Base-by-base conservation (phyloP, 2,888 invertebrate genomes). In the Acanthopleura granulata region DNA sequence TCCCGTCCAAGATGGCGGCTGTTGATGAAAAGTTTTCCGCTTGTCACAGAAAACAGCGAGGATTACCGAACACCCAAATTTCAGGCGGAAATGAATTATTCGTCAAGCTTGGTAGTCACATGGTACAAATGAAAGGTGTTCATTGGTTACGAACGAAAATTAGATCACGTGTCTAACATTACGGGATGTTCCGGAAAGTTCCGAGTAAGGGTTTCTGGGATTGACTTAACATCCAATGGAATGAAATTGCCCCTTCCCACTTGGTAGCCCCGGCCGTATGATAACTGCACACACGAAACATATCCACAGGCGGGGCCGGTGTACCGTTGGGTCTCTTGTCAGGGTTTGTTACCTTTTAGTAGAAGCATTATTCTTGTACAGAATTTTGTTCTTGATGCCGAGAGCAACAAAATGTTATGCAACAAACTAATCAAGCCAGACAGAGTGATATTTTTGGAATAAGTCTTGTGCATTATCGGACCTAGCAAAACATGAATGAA, bases 11-110 rank as follows among this genome's bases (percentile, higher is more conserved):
- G 94, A 96, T 96, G 96, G 96, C 95, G 95, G 95, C 95, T 95
- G 94, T 95, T 95, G 95, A 95, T 95, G 95, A 95, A 94, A 95
- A 95, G 94, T 95, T 95, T 95, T 95, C 95, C 95, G 95, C 95
- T 95, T 95, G 95, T 95, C 95, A 95, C 94, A 94, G 94, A 93
- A 93, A 92, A 92, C 92, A 92, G 81, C 90, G 89, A 86, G 85
- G 80, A 84, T 83, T 85, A 77, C 88, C 89, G 90, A 89, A 83
- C 76, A 77, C 77, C 76, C 82, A 82, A 81, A 81, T 81, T 78
- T 76, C 76, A 80, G 77, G 77, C 86, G 86, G 82, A 86, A 82
- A 83, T 81, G 79, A 84, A 86, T 86, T 88, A 88, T 88, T 86
- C 87, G 85, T 80, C 76, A 76, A 77, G 77, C 80, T 79, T 61